Base-by-base conservation (phyloP, 1,140 invertebrate genomes). In the Formica exsecta region DNA sequence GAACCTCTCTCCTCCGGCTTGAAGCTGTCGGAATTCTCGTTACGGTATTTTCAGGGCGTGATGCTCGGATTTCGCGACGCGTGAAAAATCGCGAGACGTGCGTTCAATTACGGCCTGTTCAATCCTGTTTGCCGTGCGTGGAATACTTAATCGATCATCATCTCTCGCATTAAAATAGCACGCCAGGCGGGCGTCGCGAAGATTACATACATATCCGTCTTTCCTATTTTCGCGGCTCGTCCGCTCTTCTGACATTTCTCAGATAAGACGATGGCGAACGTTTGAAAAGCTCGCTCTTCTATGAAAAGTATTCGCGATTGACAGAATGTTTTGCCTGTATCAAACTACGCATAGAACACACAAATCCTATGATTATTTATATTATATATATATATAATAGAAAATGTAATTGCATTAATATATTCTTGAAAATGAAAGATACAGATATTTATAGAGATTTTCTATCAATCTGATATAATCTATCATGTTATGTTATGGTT, bases 121-220 rank as follows among this genome's bases (percentile, higher is more conserved):
- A 32, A 51, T 57, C 65, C 48, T 51, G 16, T 51, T 70, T 51
- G 48, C 65, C 32, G 51, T 57, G 62, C 77, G 89, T 38, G 86
- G 83, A 90, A 88, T 83, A 90, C 90, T 91, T 91, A 90, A 91
- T 91, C 87, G 88, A 90, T 91, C 90, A 90, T 91, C 90, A 88
- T 91, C 89, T 88, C 22, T 13, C 83, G 86, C 73, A 71, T 90
- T 89, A 79, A 90, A 90, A 91, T 89, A 87, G 62, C 87, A 85
- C 76, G 77, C 66, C 84, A 89, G 59, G 80, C 64, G 36, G 61
- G 86, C 86, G 87, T 86, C 86, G 54, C 51, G 19, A 73, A 32
- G 16, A 41, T 57, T 32, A 25, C 51, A 4, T 13, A 44, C 41
- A 44, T 48, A 48, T 48, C 44, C 32, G 59, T 79, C 80, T 71